A percentile compares a stretch with the other conserved stretches of the same genome.
Conservation (phyloP, 2,888 invertebrate species). For the Drosophila phalerata region DNA sequence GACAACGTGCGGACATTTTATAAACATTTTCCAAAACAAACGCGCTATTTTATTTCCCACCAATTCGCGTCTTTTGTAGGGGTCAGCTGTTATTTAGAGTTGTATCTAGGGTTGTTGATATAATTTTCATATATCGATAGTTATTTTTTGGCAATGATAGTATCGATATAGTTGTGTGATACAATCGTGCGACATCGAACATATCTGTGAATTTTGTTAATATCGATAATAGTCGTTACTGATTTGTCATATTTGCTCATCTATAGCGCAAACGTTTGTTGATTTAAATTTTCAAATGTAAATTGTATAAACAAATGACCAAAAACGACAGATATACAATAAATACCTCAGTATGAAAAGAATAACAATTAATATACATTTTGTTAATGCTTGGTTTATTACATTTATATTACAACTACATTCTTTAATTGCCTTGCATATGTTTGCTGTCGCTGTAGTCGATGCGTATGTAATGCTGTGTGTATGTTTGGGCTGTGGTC, state of each 20-base stretch:
- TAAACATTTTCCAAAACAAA: conserved; percentile 35
- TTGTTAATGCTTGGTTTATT: conserved; percentile 64
- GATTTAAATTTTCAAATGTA: no score
- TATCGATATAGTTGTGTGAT: no score
- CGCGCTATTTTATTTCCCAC: conserved; percentile 4
- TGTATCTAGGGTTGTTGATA: no score
- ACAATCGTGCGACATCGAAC: no score
- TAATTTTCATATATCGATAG: no score
- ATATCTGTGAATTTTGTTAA: background rate
- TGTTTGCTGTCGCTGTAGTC: conserved; percentile 45
- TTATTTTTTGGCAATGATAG: no score
- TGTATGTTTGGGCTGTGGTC: conserved; percentile 43
- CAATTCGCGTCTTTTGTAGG: conserved; percentile 31
- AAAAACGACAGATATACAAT: background rate
- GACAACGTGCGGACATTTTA: conserved; percentile 62
- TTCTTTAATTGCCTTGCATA: conserved; percentile 62
- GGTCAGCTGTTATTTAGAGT: conserved; percentile 37
- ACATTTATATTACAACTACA: conserved; percentile 75
- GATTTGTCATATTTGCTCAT: background rate
- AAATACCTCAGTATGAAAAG: background rate
- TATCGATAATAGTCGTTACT: background rate
- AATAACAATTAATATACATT: conserved; percentile 3
- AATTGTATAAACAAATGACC: background rate
- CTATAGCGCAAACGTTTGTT: background rate
- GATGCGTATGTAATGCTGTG: conserved; percentile 54